These are phyloP conservation scores for Mormoops blainvillei DNA, from an alignment of 2,113 vertebrate species.

Conservation along the genomic window DNA sequence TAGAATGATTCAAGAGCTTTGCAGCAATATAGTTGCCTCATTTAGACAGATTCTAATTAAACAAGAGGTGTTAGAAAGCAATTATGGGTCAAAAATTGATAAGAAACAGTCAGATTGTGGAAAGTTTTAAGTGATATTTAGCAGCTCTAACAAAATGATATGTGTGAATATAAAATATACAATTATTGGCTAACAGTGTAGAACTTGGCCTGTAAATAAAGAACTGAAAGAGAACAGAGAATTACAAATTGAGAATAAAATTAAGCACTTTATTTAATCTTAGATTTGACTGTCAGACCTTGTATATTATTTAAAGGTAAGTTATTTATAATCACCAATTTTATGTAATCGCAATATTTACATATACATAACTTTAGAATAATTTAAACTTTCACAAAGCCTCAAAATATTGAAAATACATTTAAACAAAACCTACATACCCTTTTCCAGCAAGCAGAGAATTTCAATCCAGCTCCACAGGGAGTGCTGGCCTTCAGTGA, in stretches of 20 bases:
- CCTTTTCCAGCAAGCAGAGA: not conserved
- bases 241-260: not conserved
- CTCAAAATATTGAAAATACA: not conserved
- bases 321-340: not conserved
- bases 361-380: not conserved
- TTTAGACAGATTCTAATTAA: constrained; percentile 57
- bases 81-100: constrained; percentile 50
- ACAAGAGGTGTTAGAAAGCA: constrained; percentile 58
- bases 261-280: constrained; percentile 16
- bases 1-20: constrained; percentile 62
- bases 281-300: not conserved
- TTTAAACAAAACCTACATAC: not conserved
- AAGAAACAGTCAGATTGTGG: not conserved
- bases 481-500: not conserved
- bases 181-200: not conserved
- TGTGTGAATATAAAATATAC: not conserved
- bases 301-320: not conserved
- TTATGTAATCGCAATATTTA: not conserved
- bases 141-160: constrained; percentile 31
- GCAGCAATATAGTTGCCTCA: not conserved
- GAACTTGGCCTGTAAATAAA: constrained; percentile 42
- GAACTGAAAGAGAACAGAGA: not conserved
- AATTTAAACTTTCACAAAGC: not conserved
- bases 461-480: not conserved
- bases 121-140: constrained; percentile 46